A percentile compares a stretch with the other conserved stretches of the same genome.
Evolutionary conservation across 2,113 vertebrate species (phyloP).

Genomic region (Cromileptes altivelis): DNA sequence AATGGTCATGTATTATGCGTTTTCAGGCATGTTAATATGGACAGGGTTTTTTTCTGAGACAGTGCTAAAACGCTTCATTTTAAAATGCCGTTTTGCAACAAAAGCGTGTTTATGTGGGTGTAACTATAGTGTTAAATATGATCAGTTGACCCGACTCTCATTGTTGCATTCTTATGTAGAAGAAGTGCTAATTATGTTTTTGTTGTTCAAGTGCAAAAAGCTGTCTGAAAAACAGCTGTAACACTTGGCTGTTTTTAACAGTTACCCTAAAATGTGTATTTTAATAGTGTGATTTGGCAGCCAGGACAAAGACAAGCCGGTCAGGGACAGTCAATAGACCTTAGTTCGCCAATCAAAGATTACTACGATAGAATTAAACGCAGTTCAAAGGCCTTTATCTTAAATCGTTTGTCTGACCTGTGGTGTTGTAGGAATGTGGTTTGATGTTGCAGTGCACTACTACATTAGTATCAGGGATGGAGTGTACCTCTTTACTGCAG

Average conservation of each 20-base stretch:
- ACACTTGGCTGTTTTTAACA: background rate
- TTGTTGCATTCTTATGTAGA: background rate
- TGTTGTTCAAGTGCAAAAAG: background rate
- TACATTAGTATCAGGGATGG: background rate
- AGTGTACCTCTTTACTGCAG: background rate
- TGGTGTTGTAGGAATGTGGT: background rate
- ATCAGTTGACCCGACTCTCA: background rate
- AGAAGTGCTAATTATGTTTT: background rate
- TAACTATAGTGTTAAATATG: background rate
- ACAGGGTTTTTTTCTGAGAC: too few species aligned
- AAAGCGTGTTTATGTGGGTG: too few species aligned
- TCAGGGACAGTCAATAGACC: background rate
- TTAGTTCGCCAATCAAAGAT: too few species aligned
- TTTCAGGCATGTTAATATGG: too few species aligned
- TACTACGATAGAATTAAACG: background rate
- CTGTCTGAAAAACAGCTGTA: background rate
- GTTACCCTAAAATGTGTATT: background rate
- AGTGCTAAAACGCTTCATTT: too few species aligned
- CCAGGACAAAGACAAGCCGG: too few species aligned
- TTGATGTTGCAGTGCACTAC: background rate
- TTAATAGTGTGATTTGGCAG: background rate
- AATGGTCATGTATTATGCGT: too few species aligned
- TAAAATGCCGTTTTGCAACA: too few species aligned
- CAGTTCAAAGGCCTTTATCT: background rate
- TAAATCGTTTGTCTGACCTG: background rate